Conservation (phyloP, 2,113 vertebrate species). For the Thomomys bottae region DNA sequence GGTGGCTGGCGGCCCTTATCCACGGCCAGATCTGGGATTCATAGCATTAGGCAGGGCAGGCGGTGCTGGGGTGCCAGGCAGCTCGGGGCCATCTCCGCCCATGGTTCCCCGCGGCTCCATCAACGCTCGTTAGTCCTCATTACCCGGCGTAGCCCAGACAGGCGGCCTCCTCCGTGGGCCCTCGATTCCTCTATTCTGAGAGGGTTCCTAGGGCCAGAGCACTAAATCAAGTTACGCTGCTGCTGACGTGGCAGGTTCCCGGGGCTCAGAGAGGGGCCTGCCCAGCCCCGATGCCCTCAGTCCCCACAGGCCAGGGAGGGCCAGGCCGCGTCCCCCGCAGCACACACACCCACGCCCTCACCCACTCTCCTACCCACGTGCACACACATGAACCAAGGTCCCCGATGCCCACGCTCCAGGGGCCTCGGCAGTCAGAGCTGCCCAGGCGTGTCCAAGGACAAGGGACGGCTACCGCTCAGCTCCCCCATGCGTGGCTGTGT, state of each 20-base stretch:
- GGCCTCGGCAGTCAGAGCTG: background rate
- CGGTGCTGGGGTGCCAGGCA: slow-evolving; percentile 66
- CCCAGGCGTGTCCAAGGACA: background rate
- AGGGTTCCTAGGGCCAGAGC: slow-evolving; percentile 68
- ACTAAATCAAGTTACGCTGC: slow-evolving; percentile 76
- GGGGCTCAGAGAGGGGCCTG: background rate
- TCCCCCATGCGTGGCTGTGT: background rate
- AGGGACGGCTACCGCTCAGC: background rate
- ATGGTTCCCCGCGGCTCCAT: slow-evolving; percentile 67
- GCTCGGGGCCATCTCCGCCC: slow-evolving; percentile 71
- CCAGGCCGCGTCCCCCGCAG: background rate
- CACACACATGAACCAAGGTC: background rate
- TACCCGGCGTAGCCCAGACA: slow-evolving; percentile 76
- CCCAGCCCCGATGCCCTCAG: background rate
- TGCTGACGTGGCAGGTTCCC: slow-evolving; percentile 53
- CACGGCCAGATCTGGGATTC: background rate
- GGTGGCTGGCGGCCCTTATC: slow-evolving; percentile 41
- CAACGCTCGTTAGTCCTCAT: slow-evolving; percentile 78
- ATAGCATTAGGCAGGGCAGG: slow-evolving; percentile 64
- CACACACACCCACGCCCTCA: background rate
- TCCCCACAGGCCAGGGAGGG: background rate
- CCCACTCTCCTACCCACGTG: background rate
- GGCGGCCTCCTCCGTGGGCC: slow-evolving; percentile 77
- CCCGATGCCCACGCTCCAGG: background rate
- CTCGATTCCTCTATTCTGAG: slow-evolving; percentile 79